phyloP scores from a whole-genome alignment of 2,888 invertebrate species.

The Timema podura region DNA sequence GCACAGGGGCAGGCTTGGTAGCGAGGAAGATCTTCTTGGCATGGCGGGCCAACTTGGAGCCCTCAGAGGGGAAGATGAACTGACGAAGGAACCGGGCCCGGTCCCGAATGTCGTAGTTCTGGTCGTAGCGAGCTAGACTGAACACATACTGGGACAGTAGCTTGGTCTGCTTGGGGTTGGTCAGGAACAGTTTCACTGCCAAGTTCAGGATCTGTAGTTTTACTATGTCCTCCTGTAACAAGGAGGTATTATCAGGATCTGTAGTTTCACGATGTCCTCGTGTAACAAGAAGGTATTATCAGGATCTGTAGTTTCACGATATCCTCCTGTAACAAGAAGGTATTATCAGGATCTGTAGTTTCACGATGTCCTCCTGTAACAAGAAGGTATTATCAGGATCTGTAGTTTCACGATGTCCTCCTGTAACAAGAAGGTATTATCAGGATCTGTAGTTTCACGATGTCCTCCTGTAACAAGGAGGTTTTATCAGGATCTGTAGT shows the following conservation, averaged over 20 bases:
- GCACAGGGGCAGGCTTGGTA: slow-evolving; percentile 88
- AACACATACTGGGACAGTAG: slow-evolving; percentile 90
- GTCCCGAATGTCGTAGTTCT: slow-evolving; percentile 96
- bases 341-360: slow-evolving; percentile 92
- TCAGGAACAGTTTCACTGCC: slow-evolving; percentile 88
- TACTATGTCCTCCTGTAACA: slow-evolving; percentile 80
- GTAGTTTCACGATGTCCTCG: slow-evolving; percentile 94
- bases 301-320: slow-evolving; percentile 94
- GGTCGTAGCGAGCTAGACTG: slow-evolving; percentile 92
- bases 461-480: slow-evolving; percentile 91
- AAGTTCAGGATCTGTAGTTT: slow-evolving; percentile 94
- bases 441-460: slow-evolving; percentile 92
- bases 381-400: slow-evolving; percentile 78
- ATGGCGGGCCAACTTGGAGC: slow-evolving; percentile 58
- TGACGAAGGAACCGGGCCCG: slow-evolving; percentile 84
- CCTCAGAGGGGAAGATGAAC: slow-evolving; percentile 63
- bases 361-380: slow-evolving; percentile 85
- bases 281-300: slow-evolving; percentile 60
- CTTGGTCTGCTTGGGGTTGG: slow-evolving; percentile 80
- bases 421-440: too few species aligned
- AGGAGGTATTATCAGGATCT: slow-evolving; percentile 88
- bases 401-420: slow-evolving; percentile 95
- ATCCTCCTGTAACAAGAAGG: slow-evolving; percentile 72
- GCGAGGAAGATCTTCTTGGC: slow-evolving; percentile 84
- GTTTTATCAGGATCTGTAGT: slow-evolving; percentile 90